These are phyloP conservation scores for Fukomys damarensis DNA, from an alignment of 2,113 vertebrate species.

Conservation along the genomic window DNA sequence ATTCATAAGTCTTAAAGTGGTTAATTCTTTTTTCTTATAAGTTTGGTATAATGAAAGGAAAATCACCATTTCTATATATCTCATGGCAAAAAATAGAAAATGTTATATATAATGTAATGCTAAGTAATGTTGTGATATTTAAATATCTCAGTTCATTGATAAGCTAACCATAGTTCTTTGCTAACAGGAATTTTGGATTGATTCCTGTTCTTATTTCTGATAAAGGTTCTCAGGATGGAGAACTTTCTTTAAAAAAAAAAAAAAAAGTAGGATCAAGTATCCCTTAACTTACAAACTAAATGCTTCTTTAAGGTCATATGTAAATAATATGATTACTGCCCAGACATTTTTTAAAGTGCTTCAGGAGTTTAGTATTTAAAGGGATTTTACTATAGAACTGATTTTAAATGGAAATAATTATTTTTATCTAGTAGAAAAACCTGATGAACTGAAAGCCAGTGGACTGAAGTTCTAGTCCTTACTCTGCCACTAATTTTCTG, in stretches of 20 bases:
- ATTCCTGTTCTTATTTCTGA: neutral
- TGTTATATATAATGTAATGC: neutral
- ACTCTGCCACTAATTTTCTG: neutral
- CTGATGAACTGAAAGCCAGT: neutral
- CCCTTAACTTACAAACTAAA: neutral
- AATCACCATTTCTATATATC: slow-evolving; percentile 7
- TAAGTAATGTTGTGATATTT: slow-evolving; percentile 3
- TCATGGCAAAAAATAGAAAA: neutral
- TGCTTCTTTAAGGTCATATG: slow-evolving; percentile 16
- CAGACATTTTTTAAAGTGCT: neutral
- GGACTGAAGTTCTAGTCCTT: neutral
- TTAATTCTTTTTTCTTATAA: neutral
- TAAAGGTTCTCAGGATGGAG: neutral
- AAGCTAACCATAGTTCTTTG: neutral
- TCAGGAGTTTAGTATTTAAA: neutral
- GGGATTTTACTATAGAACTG: neutral
- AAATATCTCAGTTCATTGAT: slow-evolving; percentile 8
- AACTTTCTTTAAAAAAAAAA: slow-evolving; percentile 17
- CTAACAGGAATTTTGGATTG: slow-evolving; percentile 16
- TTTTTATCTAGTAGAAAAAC: neutral
- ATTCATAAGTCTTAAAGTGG: slow-evolving; percentile 22
- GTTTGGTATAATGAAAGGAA: slow-evolving; percentile 19
- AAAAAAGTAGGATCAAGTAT: neutral
- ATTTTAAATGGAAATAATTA: slow-evolving; percentile 21
- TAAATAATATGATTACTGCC: neutral